These are phyloP conservation scores for Cloeon dipterum DNA, from an alignment of 2,888 invertebrate species.

Conservation along the genomic window DNA sequence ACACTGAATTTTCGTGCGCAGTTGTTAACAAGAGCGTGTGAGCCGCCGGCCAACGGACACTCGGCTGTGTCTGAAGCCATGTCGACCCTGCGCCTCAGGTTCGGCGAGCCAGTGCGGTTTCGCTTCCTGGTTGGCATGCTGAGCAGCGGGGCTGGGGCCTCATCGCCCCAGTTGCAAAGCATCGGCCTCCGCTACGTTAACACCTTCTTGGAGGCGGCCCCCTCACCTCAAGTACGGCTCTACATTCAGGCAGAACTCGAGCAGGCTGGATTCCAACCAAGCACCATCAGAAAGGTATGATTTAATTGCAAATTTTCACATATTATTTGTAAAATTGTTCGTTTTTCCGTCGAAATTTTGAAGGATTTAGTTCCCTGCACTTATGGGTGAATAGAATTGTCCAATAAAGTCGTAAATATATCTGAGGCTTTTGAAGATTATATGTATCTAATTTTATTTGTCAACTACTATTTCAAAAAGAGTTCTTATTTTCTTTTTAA, in stretches of 20 bases:
- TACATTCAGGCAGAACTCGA: slow-evolving; percentile 69
- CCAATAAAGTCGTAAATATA: too few relatives aligned
- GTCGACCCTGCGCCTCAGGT: slow-evolving; percentile 63
- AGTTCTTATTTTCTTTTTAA: too few relatives aligned
- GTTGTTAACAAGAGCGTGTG: slow-evolving; percentile 67
- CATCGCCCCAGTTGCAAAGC: slow-evolving; percentile 40
- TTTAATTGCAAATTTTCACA: too few relatives aligned
- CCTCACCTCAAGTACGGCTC: slow-evolving; percentile 47
- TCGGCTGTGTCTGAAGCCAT: slow-evolving; percentile 74
- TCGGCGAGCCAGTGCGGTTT: slow-evolving; percentile 83
- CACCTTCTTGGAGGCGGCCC: slow-evolving; percentile 53
- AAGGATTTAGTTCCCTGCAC: too few relatives aligned
- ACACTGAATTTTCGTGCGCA: slow-evolving; percentile 18
- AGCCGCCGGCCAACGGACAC: slow-evolving; percentile 42
- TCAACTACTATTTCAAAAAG: too few relatives aligned
- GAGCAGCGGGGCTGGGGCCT: slow-evolving; percentile 39
- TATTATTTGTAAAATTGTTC: too few relatives aligned
- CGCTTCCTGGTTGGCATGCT: slow-evolving; percentile 76
- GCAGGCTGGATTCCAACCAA: slow-evolving; percentile 51
- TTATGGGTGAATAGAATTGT: too few relatives aligned
- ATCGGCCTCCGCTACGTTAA: slow-evolving; percentile 70
- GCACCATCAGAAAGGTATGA: slow-evolving; percentile 23
- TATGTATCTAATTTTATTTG: too few relatives aligned
- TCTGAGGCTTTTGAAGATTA: too few relatives aligned
- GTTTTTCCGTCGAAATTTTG: too few relatives aligned